Evolutionary conservation across 2,113 vertebrate genomes (phyloP).

Genomic region (Benthochromis sp.): DNA sequence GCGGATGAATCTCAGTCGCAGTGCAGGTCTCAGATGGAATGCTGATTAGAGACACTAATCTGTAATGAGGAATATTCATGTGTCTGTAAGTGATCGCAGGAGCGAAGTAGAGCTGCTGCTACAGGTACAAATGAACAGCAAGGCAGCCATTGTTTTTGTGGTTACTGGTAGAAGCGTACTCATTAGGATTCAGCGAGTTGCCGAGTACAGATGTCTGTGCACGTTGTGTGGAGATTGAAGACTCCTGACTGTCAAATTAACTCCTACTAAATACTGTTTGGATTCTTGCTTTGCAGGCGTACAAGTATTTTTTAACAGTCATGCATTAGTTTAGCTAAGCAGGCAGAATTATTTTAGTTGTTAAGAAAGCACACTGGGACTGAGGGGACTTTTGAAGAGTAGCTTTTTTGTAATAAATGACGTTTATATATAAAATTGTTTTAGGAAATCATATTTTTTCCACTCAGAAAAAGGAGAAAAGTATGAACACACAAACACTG

Average conservation of each 20-base stretch:
- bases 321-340: background rate
- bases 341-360: background rate
- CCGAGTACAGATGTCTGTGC: conserved; percentile 34
- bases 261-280: conserved; percentile 46
- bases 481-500: background rate
- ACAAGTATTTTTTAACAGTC: background rate
- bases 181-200: conserved; percentile 45
- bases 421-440: background rate
- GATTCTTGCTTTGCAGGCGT: conserved; percentile 19
- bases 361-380: background rate
- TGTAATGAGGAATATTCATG: conserved; percentile 42
- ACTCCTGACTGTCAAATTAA: conserved; percentile 56
- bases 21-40: background rate
- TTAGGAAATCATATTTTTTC: background rate
- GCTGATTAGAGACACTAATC: conserved; percentile 40
- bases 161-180: conserved; percentile 10
- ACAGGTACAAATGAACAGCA: conserved; percentile 26
- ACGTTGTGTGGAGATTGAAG: conserved; percentile 26
- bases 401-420: background rate
- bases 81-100: conserved; percentile 17
- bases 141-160: conserved; percentile 28
- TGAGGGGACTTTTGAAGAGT: background rate
- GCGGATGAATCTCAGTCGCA: background rate
- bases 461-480: background rate
- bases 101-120: conserved; percentile 17